phyloP scores from a whole-genome alignment of 2,113 vertebrate genomes.

The Balaenoptera acutorostrata region DNA sequence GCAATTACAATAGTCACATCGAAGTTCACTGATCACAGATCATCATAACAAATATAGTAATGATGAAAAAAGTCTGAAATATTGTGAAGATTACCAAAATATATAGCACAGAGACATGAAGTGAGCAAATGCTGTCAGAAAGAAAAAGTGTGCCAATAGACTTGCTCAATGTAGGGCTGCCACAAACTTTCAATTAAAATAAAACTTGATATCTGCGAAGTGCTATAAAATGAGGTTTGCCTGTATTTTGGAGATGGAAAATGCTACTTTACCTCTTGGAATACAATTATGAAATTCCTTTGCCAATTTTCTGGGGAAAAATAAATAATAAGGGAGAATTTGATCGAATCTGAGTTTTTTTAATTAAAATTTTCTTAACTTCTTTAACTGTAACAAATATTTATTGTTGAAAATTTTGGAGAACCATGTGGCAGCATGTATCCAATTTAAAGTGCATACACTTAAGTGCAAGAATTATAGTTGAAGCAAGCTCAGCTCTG shows the following conservation, averaged over 20 bases:
- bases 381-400: not conserved
- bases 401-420: not conserved
- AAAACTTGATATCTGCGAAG: not conserved
- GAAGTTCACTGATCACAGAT: not conserved
- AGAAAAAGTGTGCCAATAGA: not conserved
- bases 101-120: not conserved
- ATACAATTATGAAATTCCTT: not conserved
- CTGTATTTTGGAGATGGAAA: not conserved
- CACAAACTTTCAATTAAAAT: not conserved
- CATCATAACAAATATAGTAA: not conserved
- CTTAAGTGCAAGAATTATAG: not conserved
- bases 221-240: not conserved
- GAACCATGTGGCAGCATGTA: not conserved
- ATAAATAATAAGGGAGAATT: not conserved
- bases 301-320: not conserved
- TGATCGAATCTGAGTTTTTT: not conserved
- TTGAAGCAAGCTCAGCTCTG: not conserved
- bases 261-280: not conserved
- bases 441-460: not conserved
- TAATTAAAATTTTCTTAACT: not conserved
- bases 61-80: not conserved
- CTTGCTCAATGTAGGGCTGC: not conserved
- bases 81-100: not conserved
- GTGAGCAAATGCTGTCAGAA: not conserved
- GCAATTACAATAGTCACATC: not conserved